Evolutionary conservation across 2,888 invertebrate species (phyloP), one percentile per base, ranked within the genome.

Genomic region (Heliconius sara): DNA sequence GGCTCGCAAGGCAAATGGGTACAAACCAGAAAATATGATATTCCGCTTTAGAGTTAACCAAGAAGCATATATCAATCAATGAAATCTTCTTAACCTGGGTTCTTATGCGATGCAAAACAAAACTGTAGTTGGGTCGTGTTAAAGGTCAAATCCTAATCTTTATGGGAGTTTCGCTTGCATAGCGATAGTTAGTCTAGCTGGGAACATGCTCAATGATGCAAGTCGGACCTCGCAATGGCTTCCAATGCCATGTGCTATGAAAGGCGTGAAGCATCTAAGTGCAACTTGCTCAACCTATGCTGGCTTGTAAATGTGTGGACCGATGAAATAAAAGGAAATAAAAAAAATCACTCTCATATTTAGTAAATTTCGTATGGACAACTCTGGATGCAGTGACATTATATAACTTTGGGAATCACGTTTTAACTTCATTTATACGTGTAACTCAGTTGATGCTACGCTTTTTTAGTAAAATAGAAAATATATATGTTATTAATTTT

Each of bases 21-120:
- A 93, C 93, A 92, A 92, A 93, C 93, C 94, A 92, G 88, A 92
- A 91, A 93, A 60, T 73, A 73, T 91, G 89, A 88, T 89, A 88
- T 90, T 93, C 95, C 95, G 95, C 95, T 90, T 91, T 92, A 95
- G 95, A 95, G 95, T 95, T 94, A 91, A 95, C 95, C 95, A 95
- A 95, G 95, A 95, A 95, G 95, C 95, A 93, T 87, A 92, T 90
- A 91, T 92, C 91, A 91, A 91, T 92, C 91, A 91, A 91, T 91
- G 87, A 88, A 87, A 83, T 84, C 85, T 86, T 83, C 80, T 85
- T 83, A 86, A 80, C 80, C 79, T 83, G 82, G 77, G 67, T 74
- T 79, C 43, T 87, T 88, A 88, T 87, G 89, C 85, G 91, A 91
- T 90, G 92, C 92, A 88, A 89, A 91, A 89, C 83, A 88, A 92